Conservation (phyloP, 2,797 vertebrate species). For the Meda fulgida region DNA sequence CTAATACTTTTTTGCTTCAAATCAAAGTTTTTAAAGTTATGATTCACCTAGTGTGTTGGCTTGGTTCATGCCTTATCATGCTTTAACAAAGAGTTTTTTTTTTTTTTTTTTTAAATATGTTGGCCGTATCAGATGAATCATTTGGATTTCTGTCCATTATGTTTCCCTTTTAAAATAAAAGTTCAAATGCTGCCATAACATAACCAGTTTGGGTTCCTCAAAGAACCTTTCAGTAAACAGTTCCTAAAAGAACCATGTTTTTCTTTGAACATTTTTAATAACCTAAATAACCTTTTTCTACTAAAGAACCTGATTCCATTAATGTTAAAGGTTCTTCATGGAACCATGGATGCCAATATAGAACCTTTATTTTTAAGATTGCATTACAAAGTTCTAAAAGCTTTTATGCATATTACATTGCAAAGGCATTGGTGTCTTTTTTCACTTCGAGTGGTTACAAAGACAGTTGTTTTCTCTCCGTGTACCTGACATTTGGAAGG, state of each 20-base stretch:
- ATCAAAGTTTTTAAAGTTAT: too few species aligned
- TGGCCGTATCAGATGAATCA: not conserved
- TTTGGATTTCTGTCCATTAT: not conserved
- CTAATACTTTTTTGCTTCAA: too few species aligned
- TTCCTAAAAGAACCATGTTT: not conserved
- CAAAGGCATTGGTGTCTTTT: not conserved
- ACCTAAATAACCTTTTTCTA: not conserved
- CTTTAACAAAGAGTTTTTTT: too few species aligned
- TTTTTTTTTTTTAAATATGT: not conserved
- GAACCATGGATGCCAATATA: too few species aligned
- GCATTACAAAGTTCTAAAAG: not conserved
- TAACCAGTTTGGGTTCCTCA: not conserved
- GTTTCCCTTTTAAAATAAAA: not conserved
- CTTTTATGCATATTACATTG: not conserved
- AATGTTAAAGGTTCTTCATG: not conserved
- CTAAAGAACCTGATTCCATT: not conserved
- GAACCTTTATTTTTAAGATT: not conserved
- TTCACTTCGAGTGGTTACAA: slow-evolving; percentile 8
- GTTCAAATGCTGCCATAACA: not conserved
- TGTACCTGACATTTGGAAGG: slow-evolving; percentile 49
- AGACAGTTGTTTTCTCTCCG: slow-evolving; percentile 14
- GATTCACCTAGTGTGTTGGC: too few species aligned
- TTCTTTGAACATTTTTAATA: not conserved
- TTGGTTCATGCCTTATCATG: too few species aligned
- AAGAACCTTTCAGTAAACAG: not conserved